Percentiles rank a stretch among this genome's conserved stretches.
Evolutionary conservation across 2,113 vertebrate genomes (phyloP).

Genomic region (Aleadryas rufinucha): DNA sequence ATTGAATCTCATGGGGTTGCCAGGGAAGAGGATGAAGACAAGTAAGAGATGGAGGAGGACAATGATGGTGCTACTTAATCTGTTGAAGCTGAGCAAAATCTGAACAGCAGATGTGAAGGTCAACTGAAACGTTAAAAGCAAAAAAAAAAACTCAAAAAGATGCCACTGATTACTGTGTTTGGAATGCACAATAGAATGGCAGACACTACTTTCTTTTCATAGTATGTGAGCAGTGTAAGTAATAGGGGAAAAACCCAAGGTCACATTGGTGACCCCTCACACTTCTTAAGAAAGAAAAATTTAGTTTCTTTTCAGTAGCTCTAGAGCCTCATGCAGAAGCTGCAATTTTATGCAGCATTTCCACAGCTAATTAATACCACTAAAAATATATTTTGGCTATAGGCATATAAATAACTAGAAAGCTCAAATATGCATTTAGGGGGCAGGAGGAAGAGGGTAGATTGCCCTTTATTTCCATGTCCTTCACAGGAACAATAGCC

Average conservation of each 20-base stretch:
- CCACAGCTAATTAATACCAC: not conserved
- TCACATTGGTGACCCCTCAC: not conserved
- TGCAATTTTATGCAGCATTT: not conserved
- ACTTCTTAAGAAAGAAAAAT: not conserved
- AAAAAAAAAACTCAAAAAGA: not conserved
- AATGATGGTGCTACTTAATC: not conserved
- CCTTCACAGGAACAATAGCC: not conserved
- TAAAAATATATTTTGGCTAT: not conserved
- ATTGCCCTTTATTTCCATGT: not conserved
- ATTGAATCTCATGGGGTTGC: constrained; percentile 24
- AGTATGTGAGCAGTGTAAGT: not conserved
- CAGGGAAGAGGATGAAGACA: not conserved
- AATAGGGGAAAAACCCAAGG: not conserved
- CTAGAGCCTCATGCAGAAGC: not conserved
- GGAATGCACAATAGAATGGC: too few relatives aligned
- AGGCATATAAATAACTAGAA: not conserved
- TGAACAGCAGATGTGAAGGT: not conserved
- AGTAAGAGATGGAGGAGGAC: not conserved
- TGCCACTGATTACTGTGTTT: too few relatives aligned
- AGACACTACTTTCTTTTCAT: not conserved
- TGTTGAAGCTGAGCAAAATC: not conserved
- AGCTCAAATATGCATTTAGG: not conserved
- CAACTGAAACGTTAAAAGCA: not conserved
- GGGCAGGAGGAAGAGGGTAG: rapidly evolving
- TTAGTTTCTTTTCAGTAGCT: not conserved